phyloP scores from a whole-genome alignment of 2,113 vertebrate genomes.

The Gavia stellata region DNA sequence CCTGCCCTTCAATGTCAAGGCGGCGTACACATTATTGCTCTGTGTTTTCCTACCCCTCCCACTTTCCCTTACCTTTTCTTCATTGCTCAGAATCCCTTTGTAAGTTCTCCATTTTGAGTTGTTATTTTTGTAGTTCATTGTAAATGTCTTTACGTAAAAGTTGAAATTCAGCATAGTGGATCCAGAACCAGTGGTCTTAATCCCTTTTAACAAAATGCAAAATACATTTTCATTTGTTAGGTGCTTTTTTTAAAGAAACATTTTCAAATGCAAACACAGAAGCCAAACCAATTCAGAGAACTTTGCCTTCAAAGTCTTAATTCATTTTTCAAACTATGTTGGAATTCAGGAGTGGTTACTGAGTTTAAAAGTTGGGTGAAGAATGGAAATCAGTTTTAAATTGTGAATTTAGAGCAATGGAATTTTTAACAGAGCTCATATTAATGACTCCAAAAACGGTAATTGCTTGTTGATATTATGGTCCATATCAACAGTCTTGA shows the following conservation, averaged over 20 bases:
- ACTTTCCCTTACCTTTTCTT: constrained; percentile 73
- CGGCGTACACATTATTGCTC: rapidly evolving
- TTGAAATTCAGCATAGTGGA: constrained; percentile 65
- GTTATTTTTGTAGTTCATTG: constrained; percentile 77
- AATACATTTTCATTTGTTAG: neutral
- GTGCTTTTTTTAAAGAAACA: neutral
- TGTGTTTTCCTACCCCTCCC: neutral
- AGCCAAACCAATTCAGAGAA: neutral
- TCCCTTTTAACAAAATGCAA: constrained; percentile 67
- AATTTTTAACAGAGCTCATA: neutral
- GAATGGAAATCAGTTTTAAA: neutral
- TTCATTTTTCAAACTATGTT: neutral
- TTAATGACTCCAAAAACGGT: neutral
- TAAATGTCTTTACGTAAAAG: constrained; percentile 80
- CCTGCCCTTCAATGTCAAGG: neutral
- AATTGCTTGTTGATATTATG: neutral
- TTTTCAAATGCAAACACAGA: neutral
- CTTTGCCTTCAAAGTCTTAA: neutral
- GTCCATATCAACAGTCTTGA: neutral
- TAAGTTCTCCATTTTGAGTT: constrained; percentile 79
- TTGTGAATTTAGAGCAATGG: neutral
- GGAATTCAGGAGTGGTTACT: neutral
- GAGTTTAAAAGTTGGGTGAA: neutral
- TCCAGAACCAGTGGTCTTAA: constrained; percentile 78
- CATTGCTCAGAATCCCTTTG: constrained; percentile 70